Base-by-base conservation (phyloP, 2,888 invertebrate species). In the Syrista parreyssii region DNA sequence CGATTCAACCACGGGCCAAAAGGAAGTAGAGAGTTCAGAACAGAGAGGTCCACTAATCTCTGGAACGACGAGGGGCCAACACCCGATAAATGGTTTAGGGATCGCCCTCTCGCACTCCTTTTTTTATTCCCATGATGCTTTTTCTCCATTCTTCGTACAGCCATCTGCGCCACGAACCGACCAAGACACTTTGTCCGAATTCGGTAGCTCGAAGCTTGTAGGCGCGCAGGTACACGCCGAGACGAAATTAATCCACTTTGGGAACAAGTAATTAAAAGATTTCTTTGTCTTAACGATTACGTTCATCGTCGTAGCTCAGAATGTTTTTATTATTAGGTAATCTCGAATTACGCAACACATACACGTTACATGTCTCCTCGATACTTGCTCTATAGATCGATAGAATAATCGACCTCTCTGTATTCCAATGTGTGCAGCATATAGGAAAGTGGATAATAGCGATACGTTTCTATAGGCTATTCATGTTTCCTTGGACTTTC, bases 81-180 rank as follows among this genome's bases (percentile, higher is more conserved):
- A 82, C n/a, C 80, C 82, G 81, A 80, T 81, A 83, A 88, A 87
- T 87, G 84, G 84, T 85, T 89, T 89, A 86, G 85, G 86, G 86
- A 87, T 86, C 82, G 80, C 75, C 76, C 55, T 73, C 77, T 79
- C 75, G 75, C 76, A 33, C 33, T 77, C 73, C 69, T 32, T 31
- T 68, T 68, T 75, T 76, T 68, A 30, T 71, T 40, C 32, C 71
- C 71, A 15, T 33, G 71, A 71, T 71, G 31, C 33, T 71, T 71
- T 33, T 71, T 33, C 71, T 55, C 23, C 55, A 55, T 23, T 55
- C 55, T 23, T 55, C 55, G 55, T 55, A 55, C 55, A 55, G 9
- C 55, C 55, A 55, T 55, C 55, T 55, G 55, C 23, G 55, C 55
- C 55, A 23, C 55, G 55, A 55, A 23, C 23, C 55, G 23, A 23